Base-by-base conservation (phyloP, 2,888 invertebrate species). In the Stegana nigrithorax region DNA sequence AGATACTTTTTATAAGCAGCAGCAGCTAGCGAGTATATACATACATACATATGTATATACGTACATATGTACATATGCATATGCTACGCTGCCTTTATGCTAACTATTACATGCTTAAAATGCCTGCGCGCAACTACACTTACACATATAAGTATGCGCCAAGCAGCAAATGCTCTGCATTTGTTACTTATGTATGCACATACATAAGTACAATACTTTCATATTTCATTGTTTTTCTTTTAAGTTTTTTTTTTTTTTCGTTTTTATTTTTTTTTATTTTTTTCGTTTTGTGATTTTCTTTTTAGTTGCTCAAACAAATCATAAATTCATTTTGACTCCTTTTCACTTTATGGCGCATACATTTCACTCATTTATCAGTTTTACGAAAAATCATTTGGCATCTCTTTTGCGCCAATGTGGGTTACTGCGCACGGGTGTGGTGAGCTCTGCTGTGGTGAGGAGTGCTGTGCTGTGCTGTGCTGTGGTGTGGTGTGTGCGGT, bases 321-420 rank as follows among this genome's bases (percentile, higher is more conserved):
- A 53, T 53, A 53, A 29, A 29, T 68, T 71, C 64, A 71, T 60
- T 69, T 73, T 69, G 79, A 80, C 69, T 79, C 79, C 81, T 75
- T 80, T 77, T 69, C 78, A 73, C n/a, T 25, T 53, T 19, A 53
- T 53, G 27, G 51, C 51, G n/a, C 29, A 19, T 53, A 29, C 29
- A 14, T 53, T 27, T 53, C 25, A 29, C 27, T 53, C 51, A 53
- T 53, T 53, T 53, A 53, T 53, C 51, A 53, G 51, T 25, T 25
- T 53, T 19, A 17, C n/a, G n/a, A n/a, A n/a, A n/a, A n/a, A 29
- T 17, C 53, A 69, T 67, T 76, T 80, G 72, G 75, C 79, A 75
- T 75, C 75, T 79, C 75, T 76, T 74, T 80, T 74, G 69, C 65
- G 67, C 69, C n/a, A n/a, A n/a, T 45, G 26, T 65, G n/a, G n/a